These are phyloP conservation scores for Glyptemys insculpta DNA, from an alignment of 2,797 vertebrate genomes.

Conservation along the genomic window DNA sequence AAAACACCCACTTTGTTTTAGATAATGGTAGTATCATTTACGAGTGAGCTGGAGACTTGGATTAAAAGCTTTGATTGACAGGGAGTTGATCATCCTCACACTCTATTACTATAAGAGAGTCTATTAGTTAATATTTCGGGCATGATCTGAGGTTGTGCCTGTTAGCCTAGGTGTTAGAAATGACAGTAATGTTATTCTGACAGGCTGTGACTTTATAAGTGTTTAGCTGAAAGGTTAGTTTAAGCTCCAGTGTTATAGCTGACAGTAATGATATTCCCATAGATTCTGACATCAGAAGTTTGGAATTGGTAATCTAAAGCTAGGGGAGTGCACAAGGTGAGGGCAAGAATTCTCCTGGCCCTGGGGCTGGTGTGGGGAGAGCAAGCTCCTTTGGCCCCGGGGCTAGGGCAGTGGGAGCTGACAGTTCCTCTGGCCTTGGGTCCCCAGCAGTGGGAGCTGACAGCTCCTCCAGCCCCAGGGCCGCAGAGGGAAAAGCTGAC, in stretches of 20 bases:
- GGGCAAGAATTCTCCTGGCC: too few relatives aligned
- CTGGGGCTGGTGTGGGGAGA: too few relatives aligned
- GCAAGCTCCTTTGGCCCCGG: too few relatives aligned
- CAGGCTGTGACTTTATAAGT: slow-evolving; percentile 44
- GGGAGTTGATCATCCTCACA: slow-evolving; percentile 7
- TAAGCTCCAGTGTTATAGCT: neutral
- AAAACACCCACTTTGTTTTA: slow-evolving; percentile 47
- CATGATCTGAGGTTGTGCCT: slow-evolving; percentile 32
- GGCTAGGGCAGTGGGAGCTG: fast-evolving
- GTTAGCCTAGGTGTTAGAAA: slow-evolving; percentile 36
- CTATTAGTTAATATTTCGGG: slow-evolving; percentile 34
- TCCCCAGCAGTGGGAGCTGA: too few relatives aligned
- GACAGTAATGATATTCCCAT: neutral
- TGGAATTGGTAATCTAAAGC: neutral
- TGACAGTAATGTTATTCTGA: slow-evolving; percentile 53
- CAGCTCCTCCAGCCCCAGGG: too few relatives aligned
- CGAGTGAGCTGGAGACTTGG: neutral
- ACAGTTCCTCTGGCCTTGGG: too few relatives aligned
- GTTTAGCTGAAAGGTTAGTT: slow-evolving; percentile 21
- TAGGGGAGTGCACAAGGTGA: too few relatives aligned
- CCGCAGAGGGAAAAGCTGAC: too few relatives aligned
- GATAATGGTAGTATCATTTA: slow-evolving; percentile 26
- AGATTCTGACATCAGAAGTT: neutral
- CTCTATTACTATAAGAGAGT: neutral
- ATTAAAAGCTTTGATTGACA: slow-evolving; percentile 46